Evolutionary conservation across 1,140 invertebrate species (phyloP), one percentile per base, ranked within the genome.

Genomic region (Dendroctonus ponderosae): DNA sequence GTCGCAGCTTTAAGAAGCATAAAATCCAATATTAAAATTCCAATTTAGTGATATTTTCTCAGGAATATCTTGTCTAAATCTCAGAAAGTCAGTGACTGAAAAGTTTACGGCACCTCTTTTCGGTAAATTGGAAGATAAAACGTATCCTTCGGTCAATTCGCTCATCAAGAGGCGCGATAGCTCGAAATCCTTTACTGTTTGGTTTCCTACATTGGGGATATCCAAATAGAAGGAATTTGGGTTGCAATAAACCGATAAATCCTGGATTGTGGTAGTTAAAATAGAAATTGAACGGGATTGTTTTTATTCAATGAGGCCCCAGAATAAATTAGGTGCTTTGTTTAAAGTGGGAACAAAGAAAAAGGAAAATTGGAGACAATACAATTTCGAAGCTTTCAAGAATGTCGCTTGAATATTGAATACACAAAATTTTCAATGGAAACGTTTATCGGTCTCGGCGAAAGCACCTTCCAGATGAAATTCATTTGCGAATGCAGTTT

Each of bases 211-310:
- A 15, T 42, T 11, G 40, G 6, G 43, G 38, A 42, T n/a, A 63
- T 40, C 40, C 15, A 63, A 63, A 63, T 63, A 63, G 12, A 63
- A 6, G 40, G 51, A 51, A 63, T 56, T 63, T 65, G 42, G 62
- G 54, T 50, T 56, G 62, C 62, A 57, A 65, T 65, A 65, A 65
- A 65, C 41, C 62, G 62, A 65, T 65, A 65, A 65, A 65, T 65
- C 62, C 62, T 12, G 41, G 46, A 57, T 65, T 65, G 9, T 9
- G 62, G 43, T 53, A 50, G 62, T 65, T 65, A 42, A 65, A 65
- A 42, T 14, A 54, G 53, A 65, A 65, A 65, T 50, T 57, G 14
- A 65, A 40, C 39, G 44, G 52, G 51, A 58, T 65, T 57, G 53
- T 49, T 65, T 65, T 65, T 57, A 65, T 65, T 65, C 53, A 65